Evolutionary conservation across 2,113 vertebrate species (phyloP), one percentile per base, ranked within the genome.

Genomic region (Perca fluviatilis): DNA sequence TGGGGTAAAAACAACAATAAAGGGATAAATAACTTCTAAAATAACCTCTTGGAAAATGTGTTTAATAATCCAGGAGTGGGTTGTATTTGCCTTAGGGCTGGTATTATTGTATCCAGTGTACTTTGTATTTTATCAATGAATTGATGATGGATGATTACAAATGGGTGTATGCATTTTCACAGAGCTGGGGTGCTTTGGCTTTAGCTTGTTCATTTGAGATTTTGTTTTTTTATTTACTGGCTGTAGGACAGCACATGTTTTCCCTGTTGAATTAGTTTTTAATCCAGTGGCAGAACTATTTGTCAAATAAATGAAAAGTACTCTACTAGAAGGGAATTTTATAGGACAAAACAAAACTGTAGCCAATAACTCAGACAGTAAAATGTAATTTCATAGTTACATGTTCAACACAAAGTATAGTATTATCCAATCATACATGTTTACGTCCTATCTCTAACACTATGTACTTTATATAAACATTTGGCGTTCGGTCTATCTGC

Each of bases 101-200:
- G 61, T 62, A 27, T 70, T 54, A 65, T 18, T 53, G 16, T 53
- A 15, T 30, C 56, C 13, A 40, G 33, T 79, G 40, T 12, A 27
- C 50, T 53, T 65, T 3, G 57, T 53, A 70, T 80, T 60, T 64
- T 54, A 82, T 83, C 43, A 84, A 68, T 79, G 58, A 77, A 65
- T 64, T 49, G 25, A 53, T 56, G 27, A 79, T 62, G 18, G 74
- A 80, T 65, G 36, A 72, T 74, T 43, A 43, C 11, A 57, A 56
- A 50, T 74, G 30, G 15, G 15, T 72, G 25, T 23, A 46, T 53
- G 63, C 49, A 5, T 68, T 15, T 36, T 27, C 21, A 47, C 10
- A 67, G 64, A 64, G 16, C 46, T 36, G 15, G 40, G 25, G 8
- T 19, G 23, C 11, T 72, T 36, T 71, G 16, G 4, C 16, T 72